Evolutionary conservation across 1,140 invertebrate species (phyloP), one percentile per base, ranked within the genome.

Genomic region (Drosophila equinoxialis): DNA sequence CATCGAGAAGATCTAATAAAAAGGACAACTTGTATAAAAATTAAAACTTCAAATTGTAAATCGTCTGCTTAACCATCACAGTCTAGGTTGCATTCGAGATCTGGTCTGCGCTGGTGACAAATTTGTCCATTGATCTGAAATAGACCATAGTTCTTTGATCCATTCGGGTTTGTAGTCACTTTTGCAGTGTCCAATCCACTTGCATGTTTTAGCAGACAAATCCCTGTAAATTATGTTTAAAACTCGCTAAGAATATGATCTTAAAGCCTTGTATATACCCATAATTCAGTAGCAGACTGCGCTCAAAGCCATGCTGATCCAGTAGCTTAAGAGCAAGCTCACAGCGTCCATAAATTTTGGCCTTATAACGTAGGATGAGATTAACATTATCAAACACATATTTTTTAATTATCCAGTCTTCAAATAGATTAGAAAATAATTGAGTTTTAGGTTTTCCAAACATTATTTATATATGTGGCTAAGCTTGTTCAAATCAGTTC

Each of bases 131-230:
- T 80, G 63, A 91, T 90, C 69, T 95, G 95, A 71, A 96, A 95
- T 1, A 96, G 82, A n/a, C 96, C 95, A 58, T 94, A 95, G 71
- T 93, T 94, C 68, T 93, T 94, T 69, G 94, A 95, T 8, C 94
- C 93, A 76, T 94, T 94, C 2, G 94, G 93, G 39, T 94, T 94
- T 5, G 93, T 93, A 0, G 93, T 94, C 1, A 94, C 83, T 77
- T 94, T 93, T 3, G 91, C 90, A 0, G 95, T 96, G 26, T 94
- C 93, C 66, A 95, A 91, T 0, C 93, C 93, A 79, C 95, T 96
- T 59, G 95, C 95, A 79, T 94, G 94, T 79, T 95, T 93, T 79
- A 96, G 94, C 64, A 96, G 82, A 73, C 96, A 96, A 3, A 96
- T 94, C 94, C 95, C 95, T 95, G 91, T 13, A 48, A 30, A 11